Base-by-base conservation (phyloP, 2,888 invertebrate species). In the Pseudococcus viburni region DNA sequence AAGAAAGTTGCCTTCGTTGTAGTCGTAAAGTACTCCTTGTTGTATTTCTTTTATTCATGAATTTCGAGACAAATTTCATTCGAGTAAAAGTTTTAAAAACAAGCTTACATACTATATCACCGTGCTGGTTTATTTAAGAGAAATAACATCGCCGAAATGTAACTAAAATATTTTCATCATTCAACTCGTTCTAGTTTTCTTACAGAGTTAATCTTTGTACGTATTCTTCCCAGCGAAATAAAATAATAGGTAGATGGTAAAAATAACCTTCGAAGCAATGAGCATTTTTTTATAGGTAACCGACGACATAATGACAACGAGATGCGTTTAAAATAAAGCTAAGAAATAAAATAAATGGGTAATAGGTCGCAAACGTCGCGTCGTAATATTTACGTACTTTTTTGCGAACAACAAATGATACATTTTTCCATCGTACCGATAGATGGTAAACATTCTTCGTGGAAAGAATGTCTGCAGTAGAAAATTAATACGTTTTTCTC, bases 381-480 rank as follows among this genome's bases (percentile, higher is more conserved):
- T 33, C 15, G 15, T 73, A 33, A 26, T 73, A 3, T 17, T 83
- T 46, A 83, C 19, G 33, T 68, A 46, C 46, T 68, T 59, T 88
- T 88, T 59, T 88, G 83, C 33, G 88, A 88, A 68, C 64, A 88
- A 84, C 89, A 89, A 46, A 89, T 89, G 42, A 89, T 89, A 80
- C 89, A 89, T 12, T 88, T 48, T 11, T 84, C 88, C 33, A 87
- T 80, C 17, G 46, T 19, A 5, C 85, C 89, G 19, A 88, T 87
- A 95, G 90, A 93, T 0, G 95, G 95, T 90, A 97, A 92, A 91
- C 98, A 98, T 89, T 94, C 94, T 91, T 95, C 95, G 91, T 98
- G 98, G 92, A 97, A 98, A 11, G 95, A 94, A 92, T 98, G 98
- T 90, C 95, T 95, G 91, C 98, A 98, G 91, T 96, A 96, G 91